Evolutionary conservation across 2,888 invertebrate genomes (phyloP).

Genomic region (Mantis religiosa): DNA sequence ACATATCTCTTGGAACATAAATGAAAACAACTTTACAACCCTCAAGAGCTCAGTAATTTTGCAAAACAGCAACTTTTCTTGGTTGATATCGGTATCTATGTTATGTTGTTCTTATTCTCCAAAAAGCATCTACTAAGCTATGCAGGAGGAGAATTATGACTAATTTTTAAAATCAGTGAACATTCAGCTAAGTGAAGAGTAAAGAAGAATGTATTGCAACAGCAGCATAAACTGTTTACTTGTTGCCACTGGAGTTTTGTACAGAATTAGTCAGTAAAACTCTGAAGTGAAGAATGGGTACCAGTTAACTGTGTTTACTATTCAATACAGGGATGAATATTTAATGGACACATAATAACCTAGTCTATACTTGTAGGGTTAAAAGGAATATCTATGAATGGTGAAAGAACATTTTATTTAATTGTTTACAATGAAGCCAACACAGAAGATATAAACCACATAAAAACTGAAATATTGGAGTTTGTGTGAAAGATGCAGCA

Average conservation of each 20-base stretch:
- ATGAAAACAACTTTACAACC: not conserved
- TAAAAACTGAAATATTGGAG: not conserved
- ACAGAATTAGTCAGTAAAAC: conserved; percentile 11
- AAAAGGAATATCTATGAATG: not conserved
- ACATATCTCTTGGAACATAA: not conserved
- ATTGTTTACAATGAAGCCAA: not conserved
- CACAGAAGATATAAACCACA: not conserved
- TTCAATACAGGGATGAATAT: not conserved
- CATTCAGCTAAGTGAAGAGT: not conserved
- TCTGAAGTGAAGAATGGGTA: not conserved
- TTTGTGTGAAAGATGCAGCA: not conserved
- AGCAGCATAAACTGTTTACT: not conserved
- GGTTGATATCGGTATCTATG: not conserved
- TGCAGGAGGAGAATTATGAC: not conserved
- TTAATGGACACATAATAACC: not conserved
- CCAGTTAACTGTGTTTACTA: not conserved
- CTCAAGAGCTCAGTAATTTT: not conserved
- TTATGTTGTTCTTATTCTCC: not conserved
- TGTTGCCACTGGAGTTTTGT: conserved; percentile 23
- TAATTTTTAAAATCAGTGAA: not conserved
- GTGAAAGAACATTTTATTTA: not conserved
- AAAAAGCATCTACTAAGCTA: not conserved
- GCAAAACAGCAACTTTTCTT: not conserved
- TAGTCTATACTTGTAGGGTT: not conserved
- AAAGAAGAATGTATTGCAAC: not conserved